Evolutionary conservation across 2,888 invertebrate genomes (phyloP), one percentile per base, ranked within the genome.

Genomic region (Tiliacea citrago): DNA sequence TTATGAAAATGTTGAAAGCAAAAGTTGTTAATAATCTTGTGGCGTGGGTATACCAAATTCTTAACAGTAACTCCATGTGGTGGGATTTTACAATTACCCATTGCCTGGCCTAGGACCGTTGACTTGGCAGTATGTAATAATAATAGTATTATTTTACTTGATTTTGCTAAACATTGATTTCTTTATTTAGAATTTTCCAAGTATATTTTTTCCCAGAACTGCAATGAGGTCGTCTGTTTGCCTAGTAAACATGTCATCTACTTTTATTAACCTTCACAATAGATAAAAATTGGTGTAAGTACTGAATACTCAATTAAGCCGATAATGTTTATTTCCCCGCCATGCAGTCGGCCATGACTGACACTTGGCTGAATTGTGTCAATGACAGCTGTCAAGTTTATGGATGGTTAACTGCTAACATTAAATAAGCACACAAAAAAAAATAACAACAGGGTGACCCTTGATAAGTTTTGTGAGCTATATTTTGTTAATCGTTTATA

Each of bases 331-430:
- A 77, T 81, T 76, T 80, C 47, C 61, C 73, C 72, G 69, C 68
- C 75, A 77, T 73, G 68, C 55, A n/a, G 81, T 72, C 55, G 79
- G 73, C 83, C 83, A 57, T 86, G 87, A 79, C 73, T 75, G 86
- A 74, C 74, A 85, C 76, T 78, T 81, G 69, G 53, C 58, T 75
- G 85, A 87, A 85, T 86, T 77, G 74, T 86, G 86, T 87, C 88
- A 87, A 87, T 82, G 88, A 83, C 86, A 85, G 79, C 77, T 83
- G 86, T 87, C 86, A 86, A 75, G 65, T 82, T 74, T 75, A 73
- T 75, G 24, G 83, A 82, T 83, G 85, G 84, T 81, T 84, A 75
- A 79, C 76, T 83, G 72, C 77, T 69, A 74, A 79, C 80, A 77
- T 86, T 77, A 65, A 79, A 76, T 82, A 79, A 70, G 62, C 73